Base-by-base conservation (phyloP, 2,888 invertebrate species). In the Coenonympha arcania region DNA sequence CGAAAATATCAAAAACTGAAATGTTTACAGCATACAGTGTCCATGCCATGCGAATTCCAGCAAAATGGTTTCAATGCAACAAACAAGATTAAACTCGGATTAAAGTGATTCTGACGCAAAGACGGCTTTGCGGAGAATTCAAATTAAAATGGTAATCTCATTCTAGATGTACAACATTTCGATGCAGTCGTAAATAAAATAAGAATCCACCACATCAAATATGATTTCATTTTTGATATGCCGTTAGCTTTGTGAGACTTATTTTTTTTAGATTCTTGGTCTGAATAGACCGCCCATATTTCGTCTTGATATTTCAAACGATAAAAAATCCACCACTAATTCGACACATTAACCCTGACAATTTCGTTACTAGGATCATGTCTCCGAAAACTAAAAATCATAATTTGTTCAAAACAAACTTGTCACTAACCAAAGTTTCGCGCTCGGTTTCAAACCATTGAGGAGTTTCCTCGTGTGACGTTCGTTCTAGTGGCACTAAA, bases 21-120 rank as follows among this genome's bases (percentile, higher is more conserved):
- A 9, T 9, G 22, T 4, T 20, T 3, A 16, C 19, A n/a, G 19
- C 13, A n/a, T 11, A 13, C 3, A 24, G n/a, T n/a, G n/a, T n/a
- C n/a, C 24, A 8, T 13, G 11, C 6, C 31, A 31, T 20, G 37
- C 22, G 15, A 24, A 8, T 46, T 47, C 30, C 26, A 44, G 33
- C 52, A 57, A 64, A 45, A 55, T 49, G 52, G 43, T 51, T 57
- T 39, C 22, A 39, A 22, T 15, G 15, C 11, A 22, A 39, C 22
- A 39, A 39, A 39, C 24, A 15, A 15, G 39, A 39, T 39, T 33
- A 33, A 33, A 33, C 15, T 6, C 6, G 16, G 31, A 33, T 33
- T 39, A 39, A 15, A 13, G 39, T 8, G 22, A 24, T 39, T 39
- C 24, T 9, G 24, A 9, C n/a, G n/a, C n/a, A n/a, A n/a, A n/a